These are phyloP conservation scores for Nannobrachium achirus DNA, from an alignment of 2,113 vertebrate genomes.

Conservation along the genomic window DNA sequence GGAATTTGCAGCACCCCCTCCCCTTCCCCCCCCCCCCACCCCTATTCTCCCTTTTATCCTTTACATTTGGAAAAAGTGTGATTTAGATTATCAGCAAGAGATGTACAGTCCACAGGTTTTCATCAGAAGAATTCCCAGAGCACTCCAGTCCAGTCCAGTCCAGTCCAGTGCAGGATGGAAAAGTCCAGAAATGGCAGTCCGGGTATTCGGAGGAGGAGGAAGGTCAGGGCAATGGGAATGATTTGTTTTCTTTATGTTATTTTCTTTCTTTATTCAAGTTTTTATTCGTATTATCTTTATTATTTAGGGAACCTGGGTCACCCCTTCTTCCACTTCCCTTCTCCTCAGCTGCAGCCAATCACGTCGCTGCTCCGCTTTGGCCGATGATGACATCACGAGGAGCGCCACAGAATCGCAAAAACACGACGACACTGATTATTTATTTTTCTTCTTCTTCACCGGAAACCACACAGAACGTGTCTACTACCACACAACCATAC, in stretches of 20 bases:
- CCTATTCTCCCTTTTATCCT: too few species aligned
- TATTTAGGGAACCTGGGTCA: conserved; percentile 8
- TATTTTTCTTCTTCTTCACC: neutral
- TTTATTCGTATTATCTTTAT: neutral
- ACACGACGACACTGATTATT: neutral
- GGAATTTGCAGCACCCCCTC: too few species aligned
- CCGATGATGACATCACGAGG: neutral
- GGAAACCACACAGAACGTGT: neutral
- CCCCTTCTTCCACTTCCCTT: neutral
- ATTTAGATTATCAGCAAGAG: too few species aligned
- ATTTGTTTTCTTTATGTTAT: too few species aligned
- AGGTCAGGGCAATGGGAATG: neutral
- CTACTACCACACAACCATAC: neutral
- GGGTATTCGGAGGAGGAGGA: too few species aligned
- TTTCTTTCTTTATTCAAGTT: too few species aligned
- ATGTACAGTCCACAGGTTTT: neutral
- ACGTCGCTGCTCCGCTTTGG: neutral
- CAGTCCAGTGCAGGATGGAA: neutral
- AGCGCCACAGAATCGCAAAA: neutral
- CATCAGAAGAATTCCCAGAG: neutral
- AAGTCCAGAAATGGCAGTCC: neutral
- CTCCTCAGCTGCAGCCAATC: neutral
- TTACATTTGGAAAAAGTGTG: too few species aligned
- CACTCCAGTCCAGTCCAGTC: too few species aligned
- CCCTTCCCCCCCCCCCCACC: too few species aligned